Base-by-base conservation (phyloP, 2,888 invertebrate genomes). In the Megaustenia siamemsis region DNA sequence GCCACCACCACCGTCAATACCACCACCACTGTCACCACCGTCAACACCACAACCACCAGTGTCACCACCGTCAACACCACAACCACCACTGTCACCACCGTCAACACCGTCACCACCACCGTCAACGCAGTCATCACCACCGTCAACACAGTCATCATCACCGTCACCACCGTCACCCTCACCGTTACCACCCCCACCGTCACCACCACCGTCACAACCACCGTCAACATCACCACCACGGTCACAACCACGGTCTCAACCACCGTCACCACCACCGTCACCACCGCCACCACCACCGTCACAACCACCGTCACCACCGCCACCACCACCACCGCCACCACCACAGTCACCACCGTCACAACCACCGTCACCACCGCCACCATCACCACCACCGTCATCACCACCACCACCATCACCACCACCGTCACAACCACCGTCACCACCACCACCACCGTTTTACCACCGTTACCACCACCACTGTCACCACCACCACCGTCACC, bases 361-460 rank as follows among this genome's bases (percentile, higher is more conserved):
- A 49, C n/a, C 12, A 66, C 66, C 24, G 24, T 32, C 24, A 66
- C 75, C 43, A 76, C 76, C 32, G 53, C 76, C 40, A 76, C 53
- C 40, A 75, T 45, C 43, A 75, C 75, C 43, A 75, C 75, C 43
- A 75, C 43, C 43, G 43, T 45, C 43, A 75, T 45, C 24, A 66
- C 66, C 24, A 66, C 66, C 24, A 66, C 66, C 24, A 66, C 24
- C 24, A 66, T n/a, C 24, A 66, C 66, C 24, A 66, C 66, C 24
- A 66, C 66, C 24, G 24, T 32, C 43, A 75, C 75, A 43, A 75
- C 75, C 28, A 75, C 75, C 43, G 43, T 45, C 43, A 75, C 75
- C 43, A 75, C 75, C 43, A 40, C 75, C 43, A 75, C 75, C 43
- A 75, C 75, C 21, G 43, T 45, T 75, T 38, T 73, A 15, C 73